Base-by-base conservation (phyloP, 2,888 invertebrate species). In the Trichopria drosophilae region DNA sequence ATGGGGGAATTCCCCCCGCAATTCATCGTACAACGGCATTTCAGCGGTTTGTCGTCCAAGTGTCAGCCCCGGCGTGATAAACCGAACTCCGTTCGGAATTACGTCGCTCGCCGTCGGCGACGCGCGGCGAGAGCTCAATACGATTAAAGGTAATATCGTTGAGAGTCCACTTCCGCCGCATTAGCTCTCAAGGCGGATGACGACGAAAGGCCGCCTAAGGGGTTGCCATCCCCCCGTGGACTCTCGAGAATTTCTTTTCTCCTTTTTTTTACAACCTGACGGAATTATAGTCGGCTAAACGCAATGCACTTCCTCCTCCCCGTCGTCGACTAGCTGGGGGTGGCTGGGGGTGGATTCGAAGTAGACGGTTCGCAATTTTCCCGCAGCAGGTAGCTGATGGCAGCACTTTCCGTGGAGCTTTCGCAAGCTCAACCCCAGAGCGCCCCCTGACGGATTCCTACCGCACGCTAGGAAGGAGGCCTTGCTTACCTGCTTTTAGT, bases 71-170 rank as follows among this genome's bases (percentile, higher is more conserved):
- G 23, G 24, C 20, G 44, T 31, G 35, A 49, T 40, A 44, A 49
- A 48, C 35, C 41, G 16, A 29, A 41, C 40, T 46, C 29, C 28
- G 19, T 9, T 32, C 50, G 53, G 62, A 65, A 62, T 67, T 63
- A 59, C 50, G 51, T n/a, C 15, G 31, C 24, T 13, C 20, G 13
- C 15, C 18, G 13, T 26, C 46, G 51, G 43, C 46, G 50, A 51
- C 41, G 55, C 47, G 53, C 53, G 40, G 41, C 36, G 44, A 45
- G 37, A 43, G 54, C 56, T 58, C 60, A 58, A 67, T 64, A 52
- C 58, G 62, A 68, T 69, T 65, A 68, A 55, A 58, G 58, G 57
- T 67, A 69, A 70, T 61, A 63, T 64, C 57, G 61, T 67, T 68
- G 61, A 64, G 59, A 63, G 61, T 66, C 60, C 63, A 66, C 65